Evolutionary conservation across 1,140 invertebrate species (phyloP).

Genomic region (Ganaspis sp.): DNA sequence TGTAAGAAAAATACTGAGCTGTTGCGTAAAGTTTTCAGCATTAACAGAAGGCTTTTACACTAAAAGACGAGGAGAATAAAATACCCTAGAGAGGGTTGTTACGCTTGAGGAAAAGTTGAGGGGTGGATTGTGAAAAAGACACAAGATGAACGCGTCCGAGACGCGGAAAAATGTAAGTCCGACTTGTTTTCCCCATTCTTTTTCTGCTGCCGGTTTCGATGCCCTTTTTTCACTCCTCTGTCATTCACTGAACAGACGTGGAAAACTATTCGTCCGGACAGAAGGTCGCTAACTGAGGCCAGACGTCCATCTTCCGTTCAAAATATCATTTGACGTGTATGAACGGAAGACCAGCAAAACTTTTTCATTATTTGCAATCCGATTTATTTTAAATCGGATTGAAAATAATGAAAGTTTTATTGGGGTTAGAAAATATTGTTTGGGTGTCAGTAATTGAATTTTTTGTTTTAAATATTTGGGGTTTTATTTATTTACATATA

Average conservation of each 20-base stretch:
- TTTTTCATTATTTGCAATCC: too few relatives aligned
- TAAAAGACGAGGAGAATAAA: neutral
- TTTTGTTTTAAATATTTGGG: too few relatives aligned
- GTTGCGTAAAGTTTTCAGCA: neutral
- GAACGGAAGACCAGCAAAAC: constrained; percentile 7
- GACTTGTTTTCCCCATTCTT: constrained; percentile 34
- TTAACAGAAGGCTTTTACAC: neutral
- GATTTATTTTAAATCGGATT: too few relatives aligned
- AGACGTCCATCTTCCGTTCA: constrained; percentile 36
- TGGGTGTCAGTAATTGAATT: too few relatives aligned
- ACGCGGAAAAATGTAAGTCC: constrained; percentile 40
- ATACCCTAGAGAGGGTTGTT: constrained; percentile 31
- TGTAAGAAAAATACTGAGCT: neutral
- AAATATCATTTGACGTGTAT: constrained; percentile 33
- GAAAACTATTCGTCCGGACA: constrained; percentile 43
- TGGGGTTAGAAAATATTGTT: too few relatives aligned
- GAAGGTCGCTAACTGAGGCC: constrained; percentile 31
- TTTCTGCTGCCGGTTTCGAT: neutral
- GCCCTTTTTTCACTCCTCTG: constrained; percentile 23
- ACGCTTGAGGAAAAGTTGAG: constrained; percentile 27
- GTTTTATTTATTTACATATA: too few relatives aligned
- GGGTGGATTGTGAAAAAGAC: constrained; percentile 4
- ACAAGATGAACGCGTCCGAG: constrained; percentile 9
- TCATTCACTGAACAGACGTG: constrained; percentile 39
- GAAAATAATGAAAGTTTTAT: too few relatives aligned